Conservation (phyloP, 2,888 invertebrate genomes). For the Morinoia aosen region DNA sequence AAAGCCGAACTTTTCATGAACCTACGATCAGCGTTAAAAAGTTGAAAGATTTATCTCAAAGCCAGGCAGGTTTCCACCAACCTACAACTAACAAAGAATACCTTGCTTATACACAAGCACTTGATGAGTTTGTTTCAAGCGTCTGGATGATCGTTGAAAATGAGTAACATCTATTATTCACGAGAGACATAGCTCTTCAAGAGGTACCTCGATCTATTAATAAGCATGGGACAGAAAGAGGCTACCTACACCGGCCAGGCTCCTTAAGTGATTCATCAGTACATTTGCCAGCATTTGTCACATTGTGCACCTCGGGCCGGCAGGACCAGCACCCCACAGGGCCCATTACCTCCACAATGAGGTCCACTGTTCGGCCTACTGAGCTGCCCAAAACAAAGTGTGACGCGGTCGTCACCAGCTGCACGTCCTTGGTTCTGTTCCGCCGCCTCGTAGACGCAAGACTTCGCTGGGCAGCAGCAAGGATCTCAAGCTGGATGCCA, state of each 20-base stretch:
- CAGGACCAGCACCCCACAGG: not conserved
- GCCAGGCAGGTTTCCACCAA: not conserved
- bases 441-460: not conserved
- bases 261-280: slow-evolving; percentile 20
- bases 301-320: not conserved
- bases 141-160: not conserved
- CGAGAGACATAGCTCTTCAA: not conserved
- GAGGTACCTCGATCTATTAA: not conserved
- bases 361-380: not conserved
- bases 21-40: too few species aligned
- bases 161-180: not conserved
- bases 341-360: slow-evolving; percentile 13
- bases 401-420: not conserved
- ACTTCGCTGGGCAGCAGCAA: not conserved
- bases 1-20: not conserved
- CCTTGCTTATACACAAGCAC: not conserved
- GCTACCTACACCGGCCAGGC: not conserved
- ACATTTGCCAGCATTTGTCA: slow-evolving; percentile 20
- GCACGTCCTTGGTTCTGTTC: not conserved
- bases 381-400: not conserved
- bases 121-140: not conserved
- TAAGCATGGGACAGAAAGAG: not conserved
- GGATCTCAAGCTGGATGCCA: not conserved
- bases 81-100: not conserved
- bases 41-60: not conserved